Base-by-base conservation (phyloP, 2,797 vertebrate genomes). In the Eupleurogrammus muticus region DNA sequence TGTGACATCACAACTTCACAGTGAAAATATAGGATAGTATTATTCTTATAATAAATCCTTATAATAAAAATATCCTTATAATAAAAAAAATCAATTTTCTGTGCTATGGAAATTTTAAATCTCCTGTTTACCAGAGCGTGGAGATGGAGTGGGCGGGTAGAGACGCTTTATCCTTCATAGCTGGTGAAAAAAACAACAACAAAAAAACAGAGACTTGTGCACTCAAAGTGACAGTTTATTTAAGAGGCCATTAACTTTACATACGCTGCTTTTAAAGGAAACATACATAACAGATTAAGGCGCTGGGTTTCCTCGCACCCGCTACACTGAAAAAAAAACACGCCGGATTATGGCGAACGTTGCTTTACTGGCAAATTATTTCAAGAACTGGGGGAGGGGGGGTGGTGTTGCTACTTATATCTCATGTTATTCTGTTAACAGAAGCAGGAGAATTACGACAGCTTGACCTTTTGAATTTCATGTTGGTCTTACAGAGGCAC, bases 181-280 rank as follows among this genome's bases (percentile, higher is more conserved):
- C 44, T 67, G 35, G 65, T 17, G 59, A 48, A 75, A 75, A 76
- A 83, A 78, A 80, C n/a, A n/a, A n/a, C n/a, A n/a, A n/a, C n/a
- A n/a, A n/a, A n/a, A n/a, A n/a, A n/a, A n/a, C n/a, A 49, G 77
- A 87, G 66, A 88, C 82, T 80, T 86, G 85, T 87, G 82, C 68
- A 77, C 69, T 80, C 28, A 52, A 89, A 94, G 91, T 93, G 93
- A 94, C 94, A 93, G 90, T 93, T 93, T 94, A 93, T 93, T 94
- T 94, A 94, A 93, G 90, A 94, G 89, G 85, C 92, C 92, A 93
- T 94, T 95, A 94, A 94, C 89, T 92, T 94, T 89, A 94, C 94
- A 94, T 92, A 93, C 66, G 58, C 87, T 79, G 73, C 87, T 89
- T 80, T 66, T 74, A 84, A 87, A 92, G 89, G 79, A 88, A 87